phyloP scores from a whole-genome alignment of 1,140 invertebrate genomes.

The Dendroctonus ponderosae region DNA sequence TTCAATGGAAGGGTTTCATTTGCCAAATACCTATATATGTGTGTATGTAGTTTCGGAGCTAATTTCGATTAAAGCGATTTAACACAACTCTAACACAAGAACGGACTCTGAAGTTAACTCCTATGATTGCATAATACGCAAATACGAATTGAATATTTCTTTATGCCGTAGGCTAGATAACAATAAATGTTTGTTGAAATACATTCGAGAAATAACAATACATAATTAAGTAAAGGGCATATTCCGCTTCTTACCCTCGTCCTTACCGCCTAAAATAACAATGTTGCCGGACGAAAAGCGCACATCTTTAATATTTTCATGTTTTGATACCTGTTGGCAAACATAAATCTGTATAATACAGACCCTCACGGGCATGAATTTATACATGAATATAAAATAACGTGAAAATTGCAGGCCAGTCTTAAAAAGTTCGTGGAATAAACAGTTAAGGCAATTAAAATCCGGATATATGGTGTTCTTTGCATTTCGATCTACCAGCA shows the following conservation, averaged over 20 bases:
- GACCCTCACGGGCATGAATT: background rate
- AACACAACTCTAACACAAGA: background rate
- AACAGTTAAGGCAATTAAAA: too few species aligned
- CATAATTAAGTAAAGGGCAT: background rate
- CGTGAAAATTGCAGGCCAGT: too few species aligned
- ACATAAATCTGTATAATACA: background rate
- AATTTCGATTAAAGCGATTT: slow-evolving; percentile 32
- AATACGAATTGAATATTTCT: background rate
- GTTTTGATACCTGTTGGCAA: background rate
- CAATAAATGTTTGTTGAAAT: background rate
- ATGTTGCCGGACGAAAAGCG: background rate
- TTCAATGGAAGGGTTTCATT: slow-evolving; percentile 36
- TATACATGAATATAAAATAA: too few species aligned
- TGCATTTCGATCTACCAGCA: too few species aligned
- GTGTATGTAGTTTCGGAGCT: slow-evolving; percentile 7
- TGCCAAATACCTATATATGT: slow-evolving; percentile 5
- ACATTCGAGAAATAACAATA: background rate
- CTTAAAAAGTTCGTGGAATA: too few species aligned
- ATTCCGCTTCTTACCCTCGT: background rate
- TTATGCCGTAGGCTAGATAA: background rate
- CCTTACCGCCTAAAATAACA: background rate
- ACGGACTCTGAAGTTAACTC: background rate
- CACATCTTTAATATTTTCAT: background rate
- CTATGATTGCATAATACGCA: background rate
- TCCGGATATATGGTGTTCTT: background rate